These are phyloP conservation scores for Meandrina meandrites DNA, from an alignment of 92 coral and sea anemone species.

Conservation along the genomic window DNA sequence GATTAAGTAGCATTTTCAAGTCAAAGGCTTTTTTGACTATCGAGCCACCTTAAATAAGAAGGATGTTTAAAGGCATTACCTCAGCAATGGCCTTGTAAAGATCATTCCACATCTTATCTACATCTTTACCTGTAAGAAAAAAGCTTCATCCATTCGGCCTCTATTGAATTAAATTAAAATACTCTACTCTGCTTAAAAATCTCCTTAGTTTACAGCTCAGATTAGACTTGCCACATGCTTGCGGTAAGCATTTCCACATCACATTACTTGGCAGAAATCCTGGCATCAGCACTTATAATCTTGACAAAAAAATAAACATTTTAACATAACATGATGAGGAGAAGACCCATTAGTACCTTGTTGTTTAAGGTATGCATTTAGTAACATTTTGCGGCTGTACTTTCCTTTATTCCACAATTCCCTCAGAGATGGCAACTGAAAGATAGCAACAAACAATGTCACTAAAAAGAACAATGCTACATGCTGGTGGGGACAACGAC, in stretches of 20 bases:
- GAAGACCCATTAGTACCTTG: conserved; percentile 62
- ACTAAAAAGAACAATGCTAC: background rate
- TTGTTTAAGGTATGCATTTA: conserved; percentile 64
- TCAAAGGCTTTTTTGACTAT: no score
- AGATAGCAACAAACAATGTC: background rate
- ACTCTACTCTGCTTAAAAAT: no score
- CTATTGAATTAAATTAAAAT: background rate
- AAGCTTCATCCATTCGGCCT: background rate
- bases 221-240: no score
- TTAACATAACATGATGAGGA: background rate
- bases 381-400: conserved; percentile 70
- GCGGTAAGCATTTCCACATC: no score
- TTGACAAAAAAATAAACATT: background rate
- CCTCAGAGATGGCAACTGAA: conserved; percentile 76
- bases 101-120: conserved; percentile 84
- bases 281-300: no score
- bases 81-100: conserved; percentile 78
- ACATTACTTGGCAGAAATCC: background rate
- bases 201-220: no score
- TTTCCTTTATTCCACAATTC: conserved; percentile 67
- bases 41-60: no score
- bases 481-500: background rate
- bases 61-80: conserved; percentile 61
- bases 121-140: conserved; percentile 75
- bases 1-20: no score